These are phyloP conservation scores for Caenorhabditis virilis DNA, from an alignment of 2,888 invertebrate genomes.

Conservation along the genomic window DNA sequence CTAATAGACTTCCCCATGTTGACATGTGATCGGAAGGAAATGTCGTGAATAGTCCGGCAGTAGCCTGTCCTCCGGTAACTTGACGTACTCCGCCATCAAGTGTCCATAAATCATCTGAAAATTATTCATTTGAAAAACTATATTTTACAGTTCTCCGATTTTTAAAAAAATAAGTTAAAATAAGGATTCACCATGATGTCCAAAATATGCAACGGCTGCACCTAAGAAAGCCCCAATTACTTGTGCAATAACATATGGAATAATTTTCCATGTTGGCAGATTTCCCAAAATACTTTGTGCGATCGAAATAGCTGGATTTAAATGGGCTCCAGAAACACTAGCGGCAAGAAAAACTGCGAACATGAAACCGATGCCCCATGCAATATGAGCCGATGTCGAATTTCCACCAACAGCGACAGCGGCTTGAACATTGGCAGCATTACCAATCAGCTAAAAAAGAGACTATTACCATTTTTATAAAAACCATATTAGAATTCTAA, in stretches of 20 bases:
- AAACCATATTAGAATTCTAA: background rate
- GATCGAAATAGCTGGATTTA: slow-evolving; percentile 64
- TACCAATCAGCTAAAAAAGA: slow-evolving; percentile 60
- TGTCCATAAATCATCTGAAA: slow-evolving; percentile 67
- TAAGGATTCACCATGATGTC: slow-evolving; percentile 58
- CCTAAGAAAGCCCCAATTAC: slow-evolving; percentile 66
- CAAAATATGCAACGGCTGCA: slow-evolving; percentile 61
- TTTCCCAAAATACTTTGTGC: slow-evolving; percentile 58
- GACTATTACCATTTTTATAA: background rate
- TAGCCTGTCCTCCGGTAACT: slow-evolving; percentile 69
- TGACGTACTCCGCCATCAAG: slow-evolving; percentile 69
- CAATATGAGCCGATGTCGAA: slow-evolving; percentile 54
- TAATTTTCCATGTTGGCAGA: slow-evolving; percentile 46
- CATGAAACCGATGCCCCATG: slow-evolving; percentile 67
- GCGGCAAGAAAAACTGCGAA: slow-evolving; percentile 64
- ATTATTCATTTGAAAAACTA: background rate
- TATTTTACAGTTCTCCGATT: no score
- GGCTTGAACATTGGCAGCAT: slow-evolving; percentile 63
- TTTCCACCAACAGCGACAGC: slow-evolving; percentile 53
- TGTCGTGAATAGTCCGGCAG: slow-evolving; percentile 73
- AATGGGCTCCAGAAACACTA: slow-evolving; percentile 62
- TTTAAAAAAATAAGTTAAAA: background rate
- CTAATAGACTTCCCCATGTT: slow-evolving; percentile 70
- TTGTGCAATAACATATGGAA: slow-evolving; percentile 55
- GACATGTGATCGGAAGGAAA: slow-evolving; percentile 71